A percentile compares a stretch with the other conserved stretches of the same genome.
These are phyloP conservation scores for Drosophila emarginata DNA, from an alignment of 2,888 invertebrate genomes.

Conservation along the genomic window DNA sequence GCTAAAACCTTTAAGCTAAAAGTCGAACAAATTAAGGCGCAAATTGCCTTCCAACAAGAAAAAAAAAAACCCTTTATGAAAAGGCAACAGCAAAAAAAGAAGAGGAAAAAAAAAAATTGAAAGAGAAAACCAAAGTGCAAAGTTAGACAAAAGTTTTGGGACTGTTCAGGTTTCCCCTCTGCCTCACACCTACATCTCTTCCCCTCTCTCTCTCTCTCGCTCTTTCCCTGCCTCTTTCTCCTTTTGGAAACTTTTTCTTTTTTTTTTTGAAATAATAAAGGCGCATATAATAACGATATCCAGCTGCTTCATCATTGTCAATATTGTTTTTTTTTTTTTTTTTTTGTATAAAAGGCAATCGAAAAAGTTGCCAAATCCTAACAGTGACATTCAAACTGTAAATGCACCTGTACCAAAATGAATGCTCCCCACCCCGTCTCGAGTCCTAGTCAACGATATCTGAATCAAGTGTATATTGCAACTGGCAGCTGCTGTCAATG, in stretches of 20 bases:
- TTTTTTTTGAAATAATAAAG: slow-evolving; percentile 39
- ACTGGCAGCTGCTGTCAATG: slow-evolving; percentile 59
- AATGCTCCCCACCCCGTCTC: not conserved
- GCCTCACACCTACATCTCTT: not conserved
- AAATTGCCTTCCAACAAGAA: slow-evolving; percentile 48
- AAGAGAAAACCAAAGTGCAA: slow-evolving; percentile 44
- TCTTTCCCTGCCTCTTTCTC: not conserved
- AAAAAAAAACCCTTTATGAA: slow-evolving; percentile 22
- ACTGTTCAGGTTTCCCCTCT: slow-evolving; percentile 27
- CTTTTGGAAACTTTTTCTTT: slow-evolving; percentile 34
- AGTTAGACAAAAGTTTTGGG: slow-evolving; percentile 44
- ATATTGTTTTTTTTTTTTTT: not conserved
- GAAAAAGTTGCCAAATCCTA: not conserved
- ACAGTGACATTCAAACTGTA: slow-evolving; percentile 29
- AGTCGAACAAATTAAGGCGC: slow-evolving; percentile 59
- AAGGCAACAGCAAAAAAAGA: slow-evolving; percentile 1
- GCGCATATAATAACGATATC: slow-evolving; percentile 10
- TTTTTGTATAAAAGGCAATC: not conserved
- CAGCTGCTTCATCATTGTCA: slow-evolving; percentile 10
- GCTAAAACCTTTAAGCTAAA: slow-evolving; percentile 59
- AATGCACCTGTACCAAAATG: slow-evolving; percentile 39
- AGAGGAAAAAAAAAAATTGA: slow-evolving; percentile 20
- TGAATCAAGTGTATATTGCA: slow-evolving; percentile 26
- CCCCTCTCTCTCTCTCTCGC: not conserved
- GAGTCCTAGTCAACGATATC: not conserved